These are phyloP conservation scores for Emydoidea blandingii DNA, from an alignment of 2,797 vertebrate species.

Conservation along the genomic window DNA sequence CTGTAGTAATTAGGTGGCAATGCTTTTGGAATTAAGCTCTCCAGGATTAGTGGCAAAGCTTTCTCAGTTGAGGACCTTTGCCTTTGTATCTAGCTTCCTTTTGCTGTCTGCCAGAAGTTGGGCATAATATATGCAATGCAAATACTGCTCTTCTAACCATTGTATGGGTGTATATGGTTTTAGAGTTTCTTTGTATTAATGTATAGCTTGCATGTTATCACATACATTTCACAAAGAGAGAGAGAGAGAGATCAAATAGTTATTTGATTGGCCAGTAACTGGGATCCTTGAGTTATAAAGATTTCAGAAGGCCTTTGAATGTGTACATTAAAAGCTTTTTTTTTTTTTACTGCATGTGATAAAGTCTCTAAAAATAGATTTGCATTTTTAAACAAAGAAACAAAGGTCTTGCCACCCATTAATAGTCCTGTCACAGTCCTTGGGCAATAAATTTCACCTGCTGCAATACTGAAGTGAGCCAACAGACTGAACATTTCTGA, in stretches of 20 bases:
- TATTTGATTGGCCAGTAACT: background rate
- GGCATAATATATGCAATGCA: background rate
- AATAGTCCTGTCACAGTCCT: background rate
- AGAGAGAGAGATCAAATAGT: background rate
- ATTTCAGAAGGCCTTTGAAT: background rate
- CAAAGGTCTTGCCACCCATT: background rate
- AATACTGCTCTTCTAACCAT: background rate
- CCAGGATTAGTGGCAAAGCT: background rate
- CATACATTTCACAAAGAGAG: background rate
- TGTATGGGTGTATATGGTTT: rapidly evolving
- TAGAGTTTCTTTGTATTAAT: background rate
- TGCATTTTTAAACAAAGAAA: background rate
- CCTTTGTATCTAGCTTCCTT: background rate
- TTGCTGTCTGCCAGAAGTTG: background rate
- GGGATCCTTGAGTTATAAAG: background rate
- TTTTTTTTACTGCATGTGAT: background rate
- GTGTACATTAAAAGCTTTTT: background rate
- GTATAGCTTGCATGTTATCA: background rate
- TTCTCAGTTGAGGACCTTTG: background rate
- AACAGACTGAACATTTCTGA: background rate
- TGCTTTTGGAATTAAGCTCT: background rate
- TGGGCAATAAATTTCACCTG: background rate
- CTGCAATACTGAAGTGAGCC: background rate
- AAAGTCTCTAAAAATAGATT: background rate
- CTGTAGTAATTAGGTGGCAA: background rate